Conservation (phyloP, 2,113 vertebrate species). For the Macroglossus sobrinus region DNA sequence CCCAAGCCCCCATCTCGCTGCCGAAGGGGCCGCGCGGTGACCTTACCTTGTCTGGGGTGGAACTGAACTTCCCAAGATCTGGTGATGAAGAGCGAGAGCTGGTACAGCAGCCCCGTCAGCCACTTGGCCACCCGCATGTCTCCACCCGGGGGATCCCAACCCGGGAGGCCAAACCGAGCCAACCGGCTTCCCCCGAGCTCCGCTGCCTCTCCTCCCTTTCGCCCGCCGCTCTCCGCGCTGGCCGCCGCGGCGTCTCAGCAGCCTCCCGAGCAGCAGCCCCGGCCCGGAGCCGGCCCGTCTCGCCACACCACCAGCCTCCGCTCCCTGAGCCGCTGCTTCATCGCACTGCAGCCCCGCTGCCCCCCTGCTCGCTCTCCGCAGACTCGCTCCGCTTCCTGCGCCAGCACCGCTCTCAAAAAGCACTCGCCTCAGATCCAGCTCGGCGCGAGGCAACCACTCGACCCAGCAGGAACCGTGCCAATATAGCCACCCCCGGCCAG, state of each 20-base stretch:
- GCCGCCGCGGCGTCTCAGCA: conserved; percentile 63
- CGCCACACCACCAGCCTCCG: background rate
- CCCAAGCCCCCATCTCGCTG: background rate
- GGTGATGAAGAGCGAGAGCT: conserved; percentile 85
- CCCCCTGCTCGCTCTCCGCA: background rate
- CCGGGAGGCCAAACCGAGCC: conserved; percentile 79
- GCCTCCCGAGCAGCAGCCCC: conserved; percentile 48
- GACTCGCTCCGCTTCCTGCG: background rate
- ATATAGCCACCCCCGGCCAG: conserved; percentile 54
- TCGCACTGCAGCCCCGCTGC: conserved; percentile 35
- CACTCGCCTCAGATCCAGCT: background rate
- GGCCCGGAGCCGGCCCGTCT: conserved; percentile 29
- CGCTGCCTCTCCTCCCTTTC: conserved; percentile 24
- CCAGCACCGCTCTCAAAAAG: background rate
- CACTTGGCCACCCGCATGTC: conserved; percentile 83
- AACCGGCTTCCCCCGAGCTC: conserved; percentile 55
- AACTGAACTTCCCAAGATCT: conserved; percentile 83
- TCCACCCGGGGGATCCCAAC: conserved; percentile 53
- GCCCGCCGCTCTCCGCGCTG: conserved; percentile 34
- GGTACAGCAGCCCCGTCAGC: conserved; percentile 87
- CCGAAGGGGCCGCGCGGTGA: background rate
- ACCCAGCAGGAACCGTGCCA: conserved; percentile 49
- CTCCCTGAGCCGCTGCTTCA: conserved; percentile 67
- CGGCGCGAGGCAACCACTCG: background rate
- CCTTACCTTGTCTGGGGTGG: conserved; percentile 92